Evolutionary conservation across 1,140 invertebrate genomes (phyloP), one percentile per base, ranked within the genome.

Genomic region (Hylyphantes graminicola): DNA sequence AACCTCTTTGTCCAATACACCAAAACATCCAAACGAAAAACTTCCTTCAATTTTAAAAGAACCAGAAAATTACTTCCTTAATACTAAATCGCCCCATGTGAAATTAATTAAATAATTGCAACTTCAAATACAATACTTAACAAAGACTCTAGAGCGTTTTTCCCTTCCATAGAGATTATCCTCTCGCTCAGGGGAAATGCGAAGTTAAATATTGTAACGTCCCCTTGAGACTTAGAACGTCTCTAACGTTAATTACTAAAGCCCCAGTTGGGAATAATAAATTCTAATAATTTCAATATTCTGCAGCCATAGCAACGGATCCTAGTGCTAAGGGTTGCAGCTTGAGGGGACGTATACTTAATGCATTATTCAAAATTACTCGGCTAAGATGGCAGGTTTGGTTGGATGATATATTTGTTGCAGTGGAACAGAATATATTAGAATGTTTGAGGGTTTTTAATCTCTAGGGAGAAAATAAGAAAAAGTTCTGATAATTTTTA

Each of bases 281-380:
- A 83, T 83, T 83, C 80, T 83, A 83, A 83, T 83, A 83, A 75
- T 75, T 83, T 83, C 80, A 83, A 75, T 83, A 83, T 83, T 83
- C 80, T 73, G 80, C 57, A 35, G 17, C 80, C 80, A 74, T 83
- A 83, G 80, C 80, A 83, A 75, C 80, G 75, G 72, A 64, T 70
- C 63, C 67, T 59, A 55, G 65, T 57, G 68, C 15, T 21, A 73
- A 73, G 17, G 55, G n/a, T 17, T 53, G 80, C 13, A 83, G 53
- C 80, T 83, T 51, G n/a, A 83, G 80, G 80, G 80, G 68, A 55
- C 67, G 80, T 83, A 67, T 75, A 75, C 61, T 13, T 65, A 61
- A 75, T 83, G 57, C 51, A 51, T 55, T 10, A 55, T 21, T 74
- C n/a, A 21, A 76, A 76, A 76, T 48, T 70, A 48, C 35, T 53